Evolutionary conservation across 2,888 invertebrate species (phyloP), one percentile per base, ranked within the genome.

Genomic region (Dioctria linearis): DNA sequence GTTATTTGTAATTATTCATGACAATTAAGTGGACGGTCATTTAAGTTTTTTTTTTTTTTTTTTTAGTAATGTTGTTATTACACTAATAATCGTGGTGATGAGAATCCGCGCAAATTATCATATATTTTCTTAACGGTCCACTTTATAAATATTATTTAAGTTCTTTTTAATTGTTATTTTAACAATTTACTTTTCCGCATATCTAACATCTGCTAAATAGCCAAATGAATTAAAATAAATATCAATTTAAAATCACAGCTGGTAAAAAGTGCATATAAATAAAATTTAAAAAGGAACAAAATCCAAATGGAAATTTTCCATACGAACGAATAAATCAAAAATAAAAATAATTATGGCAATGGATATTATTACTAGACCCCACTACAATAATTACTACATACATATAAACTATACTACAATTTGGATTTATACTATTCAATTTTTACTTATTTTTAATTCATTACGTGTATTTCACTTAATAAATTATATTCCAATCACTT

Each of bases 21-120:
- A 39, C 65, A 65, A 13, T 43, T 8, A 42, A 61, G 51, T 78
- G 78, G 78, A 78, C 78, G 78, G 78, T 37, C 63, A 67, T 43
- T 46, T 13, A 43, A 6, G 8, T 46, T 9, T 4, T 2, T 54
- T 2, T 54, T 54, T 11, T 61, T 6, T 25, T 61, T 4, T 39
- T 61, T 11, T 61, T 1, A 25, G 25, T 25, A 54, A 54, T 54
- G 1, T 46, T 46, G 5, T 11, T n/a, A 11, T 25, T 25, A 25
- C 25, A 25, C 25, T 25, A 25, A 25, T 25, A 25, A 25, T 54
- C 11, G 11, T 54, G 11, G 4, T n/a, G 11, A 54, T n/a, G 46
- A 54, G 54, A 54, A 54, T 11, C 54, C 54, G 54, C 25, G 25
- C 25, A 25, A 54, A 54, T 54, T 54, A 11, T 11, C 25, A 25